These are phyloP conservation scores for Lithobates pipiens DNA, from an alignment of 2,797 vertebrate species.

Conservation along the genomic window DNA sequence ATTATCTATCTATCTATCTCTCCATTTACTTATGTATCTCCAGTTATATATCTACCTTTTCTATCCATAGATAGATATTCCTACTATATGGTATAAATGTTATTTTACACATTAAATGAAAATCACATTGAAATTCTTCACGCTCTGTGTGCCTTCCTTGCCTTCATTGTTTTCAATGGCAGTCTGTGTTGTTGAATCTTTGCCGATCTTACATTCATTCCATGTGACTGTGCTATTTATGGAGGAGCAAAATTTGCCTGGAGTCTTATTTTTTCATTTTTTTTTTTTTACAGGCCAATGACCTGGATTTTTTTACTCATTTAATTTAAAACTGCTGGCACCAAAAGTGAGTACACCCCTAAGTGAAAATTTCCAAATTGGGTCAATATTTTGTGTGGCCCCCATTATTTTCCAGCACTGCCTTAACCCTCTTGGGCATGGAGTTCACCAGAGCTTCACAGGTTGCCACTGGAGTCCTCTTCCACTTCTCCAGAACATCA, in stretches of 20 bases:
- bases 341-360: too few species aligned
- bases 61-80: background rate
- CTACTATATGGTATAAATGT: background rate
- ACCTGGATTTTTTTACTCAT: conserved; percentile 76
- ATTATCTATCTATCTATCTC: conserved; percentile 1
- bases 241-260: conserved; percentile 78
- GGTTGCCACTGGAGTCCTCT: too few species aligned
- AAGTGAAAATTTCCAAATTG: too few species aligned
- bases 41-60: background rate
- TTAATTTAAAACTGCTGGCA: conserved; percentile 69
- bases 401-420: too few species aligned
- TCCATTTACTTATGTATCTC: conserved; percentile 9
- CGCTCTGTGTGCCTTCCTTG: conserved; percentile 63
- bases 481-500: too few species aligned
- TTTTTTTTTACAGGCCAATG: conserved; percentile 75
- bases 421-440: too few species aligned
- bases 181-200: conserved; percentile 73
- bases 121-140: background rate
- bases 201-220: conserved; percentile 75
- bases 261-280: conserved; percentile 73
- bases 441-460: too few species aligned
- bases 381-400: too few species aligned
- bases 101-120: background rate
- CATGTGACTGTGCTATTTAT: conserved; percentile 82
- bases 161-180: conserved; percentile 75